Percentiles rank a stretch among this genome's conserved stretches.
Conservation (phyloP, 2,113 vertebrate species). For the Lethenteron reissneri region DNA sequence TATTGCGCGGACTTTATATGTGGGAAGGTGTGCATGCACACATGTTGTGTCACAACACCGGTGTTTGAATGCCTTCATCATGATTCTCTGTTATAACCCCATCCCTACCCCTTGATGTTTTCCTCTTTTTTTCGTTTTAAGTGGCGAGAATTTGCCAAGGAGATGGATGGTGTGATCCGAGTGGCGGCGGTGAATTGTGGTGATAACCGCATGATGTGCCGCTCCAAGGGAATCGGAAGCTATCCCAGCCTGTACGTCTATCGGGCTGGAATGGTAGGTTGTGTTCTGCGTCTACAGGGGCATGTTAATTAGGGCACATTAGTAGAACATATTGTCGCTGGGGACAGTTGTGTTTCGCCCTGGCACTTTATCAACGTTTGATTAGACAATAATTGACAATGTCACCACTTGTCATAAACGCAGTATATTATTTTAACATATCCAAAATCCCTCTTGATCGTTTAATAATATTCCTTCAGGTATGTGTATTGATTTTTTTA, state of each 20-base stretch:
- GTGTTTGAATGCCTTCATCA: too few relatives aligned
- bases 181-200: conserved; percentile 92
- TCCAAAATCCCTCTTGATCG: too few relatives aligned
- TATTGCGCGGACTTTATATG: too few relatives aligned
- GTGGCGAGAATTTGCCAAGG: conserved; percentile 95
- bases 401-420: too few relatives aligned
- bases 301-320: not conserved
- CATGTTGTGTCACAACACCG: too few relatives aligned
- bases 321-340: not conserved
- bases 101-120: not conserved
- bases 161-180: conserved; percentile 72
- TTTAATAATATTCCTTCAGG: too few relatives aligned
- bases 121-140: conserved; percentile 13
- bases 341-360: not conserved
- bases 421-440: too few relatives aligned
- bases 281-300: not conserved
- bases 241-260: conserved; percentile 73
- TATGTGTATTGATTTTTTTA: too few relatives aligned
- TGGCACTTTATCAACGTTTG: too few relatives aligned
- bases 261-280: conserved; percentile 48
- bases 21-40: too few relatives aligned
- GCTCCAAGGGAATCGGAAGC: conserved; percentile 67
- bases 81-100: not conserved
- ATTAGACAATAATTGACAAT: too few relatives aligned
- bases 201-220: conserved; percentile 66